Evolutionary conservation across 2,113 vertebrate genomes (phyloP).

Genomic region (Gallinago undulata): DNA sequence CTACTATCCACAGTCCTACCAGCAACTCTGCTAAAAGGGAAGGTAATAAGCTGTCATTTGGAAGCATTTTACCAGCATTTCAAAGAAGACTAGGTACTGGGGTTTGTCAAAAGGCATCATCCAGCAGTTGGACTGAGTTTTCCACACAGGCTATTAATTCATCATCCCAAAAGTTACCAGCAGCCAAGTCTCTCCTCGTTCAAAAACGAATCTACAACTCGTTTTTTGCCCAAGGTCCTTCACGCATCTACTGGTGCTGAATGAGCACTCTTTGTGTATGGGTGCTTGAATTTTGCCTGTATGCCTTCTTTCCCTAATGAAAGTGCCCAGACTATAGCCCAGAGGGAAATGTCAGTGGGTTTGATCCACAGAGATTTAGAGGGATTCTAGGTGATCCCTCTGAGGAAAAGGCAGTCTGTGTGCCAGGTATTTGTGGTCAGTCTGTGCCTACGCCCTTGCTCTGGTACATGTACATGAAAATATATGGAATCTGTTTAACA

Average conservation of each 20-base stretch:
- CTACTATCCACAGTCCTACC: background rate
- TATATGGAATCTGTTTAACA: background rate
- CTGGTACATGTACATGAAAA: background rate
- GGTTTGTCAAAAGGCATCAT: background rate
- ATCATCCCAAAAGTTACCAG: background rate
- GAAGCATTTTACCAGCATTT: background rate
- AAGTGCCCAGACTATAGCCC: background rate
- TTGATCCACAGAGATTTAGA: background rate
- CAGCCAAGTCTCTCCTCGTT: background rate
- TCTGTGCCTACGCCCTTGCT: background rate
- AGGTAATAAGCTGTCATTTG: background rate
- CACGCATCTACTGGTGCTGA: rapidly evolving
- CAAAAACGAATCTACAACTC: background rate
- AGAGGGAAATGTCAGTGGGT: background rate
- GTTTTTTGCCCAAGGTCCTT: background rate
- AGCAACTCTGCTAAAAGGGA: background rate
- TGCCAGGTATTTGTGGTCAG: background rate
- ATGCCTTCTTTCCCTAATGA: background rate
- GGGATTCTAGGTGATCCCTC: background rate
- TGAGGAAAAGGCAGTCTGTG: background rate
- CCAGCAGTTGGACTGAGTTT: background rate
- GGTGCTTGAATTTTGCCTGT: background rate
- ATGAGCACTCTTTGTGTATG: background rate
- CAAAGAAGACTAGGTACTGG: rapidly evolving
- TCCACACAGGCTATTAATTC: background rate